Evolutionary conservation across 2,113 vertebrate genomes (phyloP), one percentile per base, ranked within the genome.

Genomic region (Macquaria australasica): DNA sequence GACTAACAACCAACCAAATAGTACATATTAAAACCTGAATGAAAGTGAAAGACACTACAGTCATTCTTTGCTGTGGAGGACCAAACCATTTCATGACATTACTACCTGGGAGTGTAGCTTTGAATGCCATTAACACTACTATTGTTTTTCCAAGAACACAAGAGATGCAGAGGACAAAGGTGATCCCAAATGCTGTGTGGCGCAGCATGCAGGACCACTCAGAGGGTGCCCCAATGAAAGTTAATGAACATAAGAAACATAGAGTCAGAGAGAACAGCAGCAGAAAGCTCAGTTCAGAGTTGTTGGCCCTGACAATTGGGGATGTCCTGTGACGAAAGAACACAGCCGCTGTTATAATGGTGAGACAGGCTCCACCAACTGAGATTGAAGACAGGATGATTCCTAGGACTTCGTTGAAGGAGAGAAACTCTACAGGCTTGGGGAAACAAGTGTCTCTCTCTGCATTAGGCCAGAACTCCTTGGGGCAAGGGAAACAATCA

Each of bases 221-320:
- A 75, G 92, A 90, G 28, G 92, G 90, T 16, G 50, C 37, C 14
- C 89, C 87, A 37, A 91, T 90, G 81, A 93, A 92, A 20, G 91
- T 89, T 31, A 91, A 73, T n/a, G 91, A 88, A 63, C 92, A 93
- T 41, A 93, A 75, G 72, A 93, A 93, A 83, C 92, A 93, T 3
- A 93, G 74, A 67, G 88, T 78, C 69, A 93, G 69, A 5, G 91
- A 92, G 67, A 93, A 87, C 43, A 92, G 88, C 81, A 93, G 75
- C 55, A 94, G 74, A 72, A 94, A 94, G 68, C 93, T 94, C 71
- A 95, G 88, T 74, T 95, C 93, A 34, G 93, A 94, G 83, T 95
- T 95, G 71, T 95, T 95, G 77, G 94, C 95, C 48, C 72, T 91
- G 21, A 95, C 93, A 39, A 95, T 94, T 0, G 94, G 93, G 12